Conservation (phyloP, 2,888 invertebrate genomes). For the Meliscaeva auricollis region DNA sequence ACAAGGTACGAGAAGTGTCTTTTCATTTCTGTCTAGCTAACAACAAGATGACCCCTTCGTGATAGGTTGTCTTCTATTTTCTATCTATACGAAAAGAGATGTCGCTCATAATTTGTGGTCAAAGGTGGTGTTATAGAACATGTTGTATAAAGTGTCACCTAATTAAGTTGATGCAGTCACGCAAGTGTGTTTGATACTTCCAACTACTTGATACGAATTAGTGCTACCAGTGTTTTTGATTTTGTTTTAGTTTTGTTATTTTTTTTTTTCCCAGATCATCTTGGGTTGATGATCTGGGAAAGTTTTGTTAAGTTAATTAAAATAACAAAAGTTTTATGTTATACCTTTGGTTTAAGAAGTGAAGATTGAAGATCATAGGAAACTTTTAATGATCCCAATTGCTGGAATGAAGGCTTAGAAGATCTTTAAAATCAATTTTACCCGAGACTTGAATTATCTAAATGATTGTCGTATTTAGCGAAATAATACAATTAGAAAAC, state of each 20-base stretch:
- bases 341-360: neutral
- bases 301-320: slow-evolving; percentile 37
- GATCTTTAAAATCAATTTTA: too few relatives aligned
- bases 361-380: neutral
- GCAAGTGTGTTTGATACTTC: slow-evolving; percentile 35
- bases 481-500: too few relatives aligned
- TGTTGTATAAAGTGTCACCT: slow-evolving; percentile 65
- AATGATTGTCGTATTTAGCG: too few relatives aligned
- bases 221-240: slow-evolving; percentile 66
- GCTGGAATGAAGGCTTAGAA: too few relatives aligned
- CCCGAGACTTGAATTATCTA: too few relatives aligned
- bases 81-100: slow-evolving; percentile 42
- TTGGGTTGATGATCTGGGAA: slow-evolving; percentile 59
- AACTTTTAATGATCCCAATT: neutral
- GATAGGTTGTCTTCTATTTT: slow-evolving; percentile 63
- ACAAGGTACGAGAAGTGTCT: neutral
- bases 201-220: slow-evolving; percentile 35
- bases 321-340: neutral
- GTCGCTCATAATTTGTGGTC: slow-evolving; percentile 72
- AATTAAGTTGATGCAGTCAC: slow-evolving; percentile 69
- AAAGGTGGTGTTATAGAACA: slow-evolving; percentile 66
- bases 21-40: neutral
- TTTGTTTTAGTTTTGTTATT: slow-evolving; percentile 5
- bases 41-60: slow-evolving; percentile 69
- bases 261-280: slow-evolving; percentile 54